Conservation (phyloP, 2,888 invertebrate genomes). For the Notodonta ziczac region DNA sequence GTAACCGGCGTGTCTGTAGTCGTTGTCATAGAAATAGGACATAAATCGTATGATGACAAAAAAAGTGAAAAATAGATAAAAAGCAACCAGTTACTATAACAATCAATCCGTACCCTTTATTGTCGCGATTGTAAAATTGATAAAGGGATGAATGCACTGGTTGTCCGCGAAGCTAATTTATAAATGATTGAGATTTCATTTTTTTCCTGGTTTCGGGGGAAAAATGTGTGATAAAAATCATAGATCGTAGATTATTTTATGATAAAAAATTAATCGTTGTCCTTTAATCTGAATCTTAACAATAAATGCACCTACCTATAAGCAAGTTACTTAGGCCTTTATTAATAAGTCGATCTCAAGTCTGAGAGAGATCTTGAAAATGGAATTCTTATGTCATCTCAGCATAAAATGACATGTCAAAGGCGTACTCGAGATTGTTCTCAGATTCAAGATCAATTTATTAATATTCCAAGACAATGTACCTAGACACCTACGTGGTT, state of each 20-base stretch:
- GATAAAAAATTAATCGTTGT: not conserved
- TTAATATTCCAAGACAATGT: too few relatives aligned
- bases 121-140: slow-evolving; percentile 76
- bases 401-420: too few relatives aligned
- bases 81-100: slow-evolving; percentile 55
- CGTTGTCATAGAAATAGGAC: slow-evolving; percentile 52
- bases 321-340: too few relatives aligned
- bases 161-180: slow-evolving; percentile 83
- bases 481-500: too few relatives aligned
- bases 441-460: too few relatives aligned
- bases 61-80: slow-evolving; percentile 66
- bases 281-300: not conserved
- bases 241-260: not conserved
- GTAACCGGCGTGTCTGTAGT: slow-evolving; percentile 54
- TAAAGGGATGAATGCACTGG: slow-evolving; percentile 79
- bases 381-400: too few relatives aligned
- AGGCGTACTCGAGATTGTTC: too few relatives aligned
- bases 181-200: slow-evolving; percentile 83
- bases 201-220: slow-evolving; percentile 57
- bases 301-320: too few relatives aligned
- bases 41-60: slow-evolving; percentile 71
- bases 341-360: too few relatives aligned
- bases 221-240: slow-evolving; percentile 29
- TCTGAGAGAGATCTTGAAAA: too few relatives aligned
- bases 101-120: slow-evolving; percentile 79